Evolutionary conservation across 2,113 vertebrate species (phyloP).

Genomic region (Pithys albifrons): DNA sequence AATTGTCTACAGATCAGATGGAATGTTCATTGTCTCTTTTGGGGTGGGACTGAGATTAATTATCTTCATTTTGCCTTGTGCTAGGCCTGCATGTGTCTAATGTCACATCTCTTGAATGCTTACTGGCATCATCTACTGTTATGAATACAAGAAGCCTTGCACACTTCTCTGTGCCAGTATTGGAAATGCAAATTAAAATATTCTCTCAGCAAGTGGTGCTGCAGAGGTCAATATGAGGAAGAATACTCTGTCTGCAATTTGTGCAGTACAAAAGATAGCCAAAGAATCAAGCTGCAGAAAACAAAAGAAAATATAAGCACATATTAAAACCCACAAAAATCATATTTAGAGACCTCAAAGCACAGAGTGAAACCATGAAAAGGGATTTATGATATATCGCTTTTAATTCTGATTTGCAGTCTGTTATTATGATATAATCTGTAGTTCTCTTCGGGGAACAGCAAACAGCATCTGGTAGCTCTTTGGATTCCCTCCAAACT

Average conservation of each 20-base stretch:
- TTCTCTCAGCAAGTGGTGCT: not conserved
- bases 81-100: not conserved
- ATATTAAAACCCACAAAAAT: not conserved
- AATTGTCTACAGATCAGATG: not conserved
- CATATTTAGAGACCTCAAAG: not conserved
- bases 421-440: constrained; percentile 51
- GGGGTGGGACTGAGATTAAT: not conserved
- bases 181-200: not conserved
- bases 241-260: not conserved
- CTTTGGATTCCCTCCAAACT: constrained; percentile 52
- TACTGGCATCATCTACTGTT: not conserved
- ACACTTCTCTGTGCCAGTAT: not conserved
- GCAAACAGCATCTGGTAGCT: constrained; percentile 52
- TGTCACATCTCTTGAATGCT: not conserved
- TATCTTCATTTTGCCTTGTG: not conserved
- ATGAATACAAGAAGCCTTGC: not conserved
- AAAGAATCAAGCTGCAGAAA: constrained; percentile 9
- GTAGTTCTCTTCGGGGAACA: constrained; percentile 16
- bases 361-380: not conserved
- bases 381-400: not conserved
- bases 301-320: not conserved
- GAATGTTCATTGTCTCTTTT: not conserved
- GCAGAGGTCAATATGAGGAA: not conserved
- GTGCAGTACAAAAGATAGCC: not conserved
- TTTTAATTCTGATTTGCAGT: constrained; percentile 22